Percentiles rank a stretch among this genome's conserved stretches.
Conservation (phyloP, 1,140 invertebrate genomes). For the Centruroides sculpturatus region DNA sequence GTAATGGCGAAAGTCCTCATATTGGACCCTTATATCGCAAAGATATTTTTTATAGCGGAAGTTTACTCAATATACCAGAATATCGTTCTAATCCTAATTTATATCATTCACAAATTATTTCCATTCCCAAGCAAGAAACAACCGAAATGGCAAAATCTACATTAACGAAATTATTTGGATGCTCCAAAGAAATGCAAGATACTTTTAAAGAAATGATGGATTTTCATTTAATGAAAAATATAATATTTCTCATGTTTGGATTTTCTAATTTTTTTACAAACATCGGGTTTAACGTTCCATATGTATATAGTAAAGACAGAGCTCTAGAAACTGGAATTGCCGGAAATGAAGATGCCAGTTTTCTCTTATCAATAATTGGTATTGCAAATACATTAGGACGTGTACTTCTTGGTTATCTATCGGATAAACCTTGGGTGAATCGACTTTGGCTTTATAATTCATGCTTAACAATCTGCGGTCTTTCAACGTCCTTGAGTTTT, state of each 20-base stretch:
- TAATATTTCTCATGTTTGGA: slow-evolving; percentile 77
- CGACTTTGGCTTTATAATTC: slow-evolving; percentile 73
- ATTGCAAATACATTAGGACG: slow-evolving; percentile 75
- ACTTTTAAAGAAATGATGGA: slow-evolving; percentile 71
- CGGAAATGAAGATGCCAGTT: slow-evolving; percentile 38
- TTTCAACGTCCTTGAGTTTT: slow-evolving; percentile 52
- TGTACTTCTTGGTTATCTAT: slow-evolving; percentile 65
- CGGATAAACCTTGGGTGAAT: slow-evolving; percentile 77
- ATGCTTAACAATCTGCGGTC: slow-evolving; percentile 56
- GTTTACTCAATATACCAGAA: slow-evolving; percentile 47
- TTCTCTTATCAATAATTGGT: slow-evolving; percentile 62
- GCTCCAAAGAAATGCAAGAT: slow-evolving; percentile 35
- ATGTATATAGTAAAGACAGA: slow-evolving; percentile 61
- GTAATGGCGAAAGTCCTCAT: slow-evolving; percentile 10
- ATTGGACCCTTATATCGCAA: slow-evolving; percentile 46
- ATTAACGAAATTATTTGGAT: slow-evolving; percentile 12
- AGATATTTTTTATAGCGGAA: slow-evolving; percentile 75
- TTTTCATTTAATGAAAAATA: slow-evolving; percentile 62
- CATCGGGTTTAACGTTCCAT: slow-evolving; percentile 91
- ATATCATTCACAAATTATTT: slow-evolving; percentile 31
- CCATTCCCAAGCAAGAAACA: slow-evolving; percentile 18
- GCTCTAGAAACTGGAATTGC: slow-evolving; percentile 42
- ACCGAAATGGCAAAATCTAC: slow-evolving; percentile 15
- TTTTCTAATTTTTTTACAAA: slow-evolving; percentile 90
- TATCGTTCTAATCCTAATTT: slow-evolving; percentile 26